Percentiles rank a stretch among this genome's conserved stretches.
These are phyloP conservation scores for Nettapus auritus DNA, from an alignment of 2,113 vertebrate species.

Conservation along the genomic window DNA sequence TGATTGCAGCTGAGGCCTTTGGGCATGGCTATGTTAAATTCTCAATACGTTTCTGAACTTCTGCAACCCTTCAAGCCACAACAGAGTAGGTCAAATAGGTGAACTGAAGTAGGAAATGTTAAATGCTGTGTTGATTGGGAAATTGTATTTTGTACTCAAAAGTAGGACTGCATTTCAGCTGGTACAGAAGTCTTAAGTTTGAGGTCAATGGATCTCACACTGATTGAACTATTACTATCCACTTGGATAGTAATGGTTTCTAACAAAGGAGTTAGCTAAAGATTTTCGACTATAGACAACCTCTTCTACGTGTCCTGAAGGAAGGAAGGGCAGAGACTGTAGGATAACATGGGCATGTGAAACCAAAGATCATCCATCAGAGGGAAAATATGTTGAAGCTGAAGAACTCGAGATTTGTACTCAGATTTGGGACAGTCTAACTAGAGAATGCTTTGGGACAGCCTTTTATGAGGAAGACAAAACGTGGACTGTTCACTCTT, in stretches of 20 bases:
- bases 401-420: not conserved
- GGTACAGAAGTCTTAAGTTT: not conserved
- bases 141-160: not conserved
- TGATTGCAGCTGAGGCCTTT: not conserved
- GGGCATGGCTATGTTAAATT: not conserved
- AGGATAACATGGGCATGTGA: not conserved
- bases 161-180: not conserved
- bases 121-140: not conserved
- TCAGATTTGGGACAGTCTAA: not conserved
- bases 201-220: not conserved
- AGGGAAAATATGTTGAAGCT: not conserved
- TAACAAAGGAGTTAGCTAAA: not conserved
- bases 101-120: not conserved
- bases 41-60: not conserved
- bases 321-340: not conserved
- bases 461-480: not conserved
- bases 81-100: not conserved
- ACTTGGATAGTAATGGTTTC: not conserved
- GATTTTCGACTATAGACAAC: not conserved
- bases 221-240: not conserved
- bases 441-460: not conserved
- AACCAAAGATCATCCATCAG: not conserved
- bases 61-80: not conserved
- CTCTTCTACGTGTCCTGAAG: not conserved
- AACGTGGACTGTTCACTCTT: not conserved